phyloP scores from a whole-genome alignment of 2,888 invertebrate genomes.

The Patella depressa region DNA sequence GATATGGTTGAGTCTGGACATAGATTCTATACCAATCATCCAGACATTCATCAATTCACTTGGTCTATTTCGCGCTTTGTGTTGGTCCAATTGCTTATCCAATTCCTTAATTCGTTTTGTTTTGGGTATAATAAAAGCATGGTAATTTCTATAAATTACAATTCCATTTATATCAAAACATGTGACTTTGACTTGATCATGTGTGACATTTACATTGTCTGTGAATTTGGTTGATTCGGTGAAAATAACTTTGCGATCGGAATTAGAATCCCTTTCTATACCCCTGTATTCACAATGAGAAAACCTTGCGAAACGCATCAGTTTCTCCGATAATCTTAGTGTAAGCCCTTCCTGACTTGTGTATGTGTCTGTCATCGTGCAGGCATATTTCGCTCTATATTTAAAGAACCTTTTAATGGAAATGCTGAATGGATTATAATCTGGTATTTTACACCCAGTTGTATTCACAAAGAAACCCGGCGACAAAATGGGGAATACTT shows the following conservation, averaged over 20 bases:
- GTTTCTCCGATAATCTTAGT: conserved; percentile 46
- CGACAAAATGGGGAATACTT: too few species aligned
- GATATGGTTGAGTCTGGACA: conserved; percentile 87
- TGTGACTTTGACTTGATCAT: conserved; percentile 60
- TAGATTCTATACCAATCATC: conserved; percentile 81
- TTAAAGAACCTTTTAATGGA: too few species aligned
- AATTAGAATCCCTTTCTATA: conserved; percentile 45
- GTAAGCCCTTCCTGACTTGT: conserved; percentile 52
- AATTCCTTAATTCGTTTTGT: too few species aligned
- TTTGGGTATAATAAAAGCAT: too few species aligned
- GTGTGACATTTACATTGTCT: conserved; percentile 34
- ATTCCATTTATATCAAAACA: conserved; percentile 46
- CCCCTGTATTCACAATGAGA: conserved; percentile 59
- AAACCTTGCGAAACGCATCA: conserved; percentile 42
- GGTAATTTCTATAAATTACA: too few species aligned
- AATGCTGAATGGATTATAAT: conserved; percentile 55
- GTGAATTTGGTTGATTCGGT: conserved; percentile 31
- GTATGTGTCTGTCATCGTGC: conserved; percentile 46
- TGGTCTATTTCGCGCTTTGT: conserved; percentile 17
- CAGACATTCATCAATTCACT: not conserved
- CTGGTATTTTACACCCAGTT: conserved; percentile 61
- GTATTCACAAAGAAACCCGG: conserved; percentile 57
- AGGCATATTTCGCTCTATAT: conserved; percentile 44
- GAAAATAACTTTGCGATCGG: conserved; percentile 36
- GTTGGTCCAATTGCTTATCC: conserved; percentile 17